Evolutionary conservation across 2,113 vertebrate species (phyloP), one percentile per base, ranked within the genome.

Genomic region (Hippocampus abdominalis): DNA sequence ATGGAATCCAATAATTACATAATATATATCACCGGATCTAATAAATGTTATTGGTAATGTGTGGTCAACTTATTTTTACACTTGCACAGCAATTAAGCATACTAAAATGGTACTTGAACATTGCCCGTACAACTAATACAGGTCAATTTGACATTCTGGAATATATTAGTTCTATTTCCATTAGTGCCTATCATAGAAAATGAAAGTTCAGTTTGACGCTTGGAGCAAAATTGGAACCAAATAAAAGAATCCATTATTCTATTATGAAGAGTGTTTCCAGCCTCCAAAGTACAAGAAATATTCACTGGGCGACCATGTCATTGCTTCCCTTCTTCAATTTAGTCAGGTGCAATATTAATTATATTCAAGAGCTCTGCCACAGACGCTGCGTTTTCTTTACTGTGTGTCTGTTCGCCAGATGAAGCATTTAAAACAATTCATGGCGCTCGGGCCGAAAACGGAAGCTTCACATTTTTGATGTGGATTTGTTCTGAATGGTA

Each of bases 231-330:
- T 60, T 32, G 57, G 2, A 32, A 15, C 2, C 57, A 32, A 60
- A 29, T 60, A 29, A 32, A 20, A 32, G 15, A 15, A 32, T 18
- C 27, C 57, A 57, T 25, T 18, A 29, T 60, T 32, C 27, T 60
- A 32, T 27, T 13, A 27, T 60, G 7, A 15, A 32, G 27, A 60
- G 27, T 8, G 13, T 32, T 32, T 32, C 27, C 27, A 60, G 27
- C 27, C 57, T 60, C 2, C 18, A 60, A 32, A 60, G 16, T 32
- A 36, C 16, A 60, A 60, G 15, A 32, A 60, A 60, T 60, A 60
- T 60, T 60, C 27, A 32, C 57, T 60, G 27, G 42, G n/a, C 23
- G 20, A 75, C 5, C 60, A 64, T 64, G 39, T 46, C 39, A 53
- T 40, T 10, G 32, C n/a, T 1, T 8, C 23, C 1, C 10, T 5